Conservation (phyloP, 2,888 invertebrate genomes). For the Cepaea hortensis region DNA sequence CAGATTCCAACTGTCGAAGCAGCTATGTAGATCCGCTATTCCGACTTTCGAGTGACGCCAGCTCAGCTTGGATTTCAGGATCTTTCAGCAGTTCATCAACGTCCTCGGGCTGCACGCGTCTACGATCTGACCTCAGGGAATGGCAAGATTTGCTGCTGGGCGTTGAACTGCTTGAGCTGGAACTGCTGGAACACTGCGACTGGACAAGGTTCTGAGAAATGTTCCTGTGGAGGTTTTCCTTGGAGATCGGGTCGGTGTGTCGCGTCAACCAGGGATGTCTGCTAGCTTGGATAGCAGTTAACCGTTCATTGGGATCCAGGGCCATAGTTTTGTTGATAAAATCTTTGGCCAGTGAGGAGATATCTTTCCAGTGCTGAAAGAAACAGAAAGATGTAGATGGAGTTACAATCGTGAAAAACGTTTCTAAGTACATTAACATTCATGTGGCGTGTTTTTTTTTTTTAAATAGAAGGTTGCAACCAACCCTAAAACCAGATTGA, state of each 20-base stretch:
- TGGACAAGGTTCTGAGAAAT: conserved; percentile 74
- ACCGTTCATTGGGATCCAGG: conserved; percentile 77
- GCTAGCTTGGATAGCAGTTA: conserved; percentile 78
- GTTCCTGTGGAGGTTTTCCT: conserved; percentile 73
- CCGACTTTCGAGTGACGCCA: conserved; percentile 62
- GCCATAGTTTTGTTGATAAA: conserved; percentile 79
- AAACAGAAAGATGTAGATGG: not conserved
- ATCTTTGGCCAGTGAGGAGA: conserved; percentile 79
- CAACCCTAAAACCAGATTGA: too few relatives aligned
- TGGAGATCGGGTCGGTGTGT: conserved; percentile 73
- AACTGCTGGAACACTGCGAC: conserved; percentile 72
- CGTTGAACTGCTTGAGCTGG: conserved; percentile 69
- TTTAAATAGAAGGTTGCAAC: not conserved
- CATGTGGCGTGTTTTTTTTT: not conserved
- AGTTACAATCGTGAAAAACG: not conserved
- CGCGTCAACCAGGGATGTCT: conserved; percentile 79
- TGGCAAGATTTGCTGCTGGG: conserved; percentile 76
- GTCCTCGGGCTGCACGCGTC: conserved; percentile 77
- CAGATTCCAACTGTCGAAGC: not conserved
- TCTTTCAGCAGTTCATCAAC: conserved; percentile 75
- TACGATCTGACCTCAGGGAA: conserved; percentile 76
- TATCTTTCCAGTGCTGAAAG: conserved; percentile 80
- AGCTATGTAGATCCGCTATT: conserved; percentile 45
- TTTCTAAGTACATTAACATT: not conserved
- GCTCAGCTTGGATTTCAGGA: conserved; percentile 76